These are phyloP conservation scores for Temnothorax longispinosus DNA, from an alignment of 1,140 invertebrate genomes.

Conservation along the genomic window DNA sequence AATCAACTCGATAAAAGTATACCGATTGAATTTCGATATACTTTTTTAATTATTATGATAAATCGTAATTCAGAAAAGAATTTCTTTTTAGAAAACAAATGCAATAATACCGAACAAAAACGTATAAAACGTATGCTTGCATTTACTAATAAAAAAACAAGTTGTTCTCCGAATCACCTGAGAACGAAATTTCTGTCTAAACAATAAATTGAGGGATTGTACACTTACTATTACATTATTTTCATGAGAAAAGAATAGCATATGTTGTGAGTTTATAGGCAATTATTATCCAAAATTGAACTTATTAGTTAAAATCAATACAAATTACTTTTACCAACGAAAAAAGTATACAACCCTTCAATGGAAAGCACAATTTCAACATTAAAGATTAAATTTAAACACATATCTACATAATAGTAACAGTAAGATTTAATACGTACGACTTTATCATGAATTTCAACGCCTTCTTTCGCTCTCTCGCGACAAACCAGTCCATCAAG, in stretches of 20 bases:
- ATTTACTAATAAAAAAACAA: neutral
- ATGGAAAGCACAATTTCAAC: conserved; percentile 19
- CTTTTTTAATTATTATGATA: neutral
- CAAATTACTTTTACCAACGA: neutral
- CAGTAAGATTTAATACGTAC: conserved; percentile 90
- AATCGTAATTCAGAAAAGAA: neutral
- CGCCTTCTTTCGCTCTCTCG: conserved; percentile 95
- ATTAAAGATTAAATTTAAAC: neutral
- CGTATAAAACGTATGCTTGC: neutral
- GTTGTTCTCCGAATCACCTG: neutral
- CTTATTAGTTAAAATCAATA: conserved; percentile 11
- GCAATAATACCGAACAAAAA: neutral
- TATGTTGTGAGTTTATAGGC: neutral
- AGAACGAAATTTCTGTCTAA: conserved; percentile 1
- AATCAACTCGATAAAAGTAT: conserved; percentile 25
- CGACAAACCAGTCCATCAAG: conserved; percentile 98
- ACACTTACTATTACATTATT: conserved; percentile 30
- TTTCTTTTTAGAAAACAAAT: neutral
- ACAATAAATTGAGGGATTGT: neutral
- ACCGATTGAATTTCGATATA: neutral
- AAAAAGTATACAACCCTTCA: neutral
- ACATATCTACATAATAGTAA: conserved; percentile 16
- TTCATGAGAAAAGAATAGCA: neutral
- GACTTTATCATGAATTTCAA: conserved; percentile 97
- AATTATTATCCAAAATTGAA: neutral